These are phyloP conservation scores for Tenthredo distinguenda DNA, from an alignment of 2,888 invertebrate species.

Conservation along the genomic window DNA sequence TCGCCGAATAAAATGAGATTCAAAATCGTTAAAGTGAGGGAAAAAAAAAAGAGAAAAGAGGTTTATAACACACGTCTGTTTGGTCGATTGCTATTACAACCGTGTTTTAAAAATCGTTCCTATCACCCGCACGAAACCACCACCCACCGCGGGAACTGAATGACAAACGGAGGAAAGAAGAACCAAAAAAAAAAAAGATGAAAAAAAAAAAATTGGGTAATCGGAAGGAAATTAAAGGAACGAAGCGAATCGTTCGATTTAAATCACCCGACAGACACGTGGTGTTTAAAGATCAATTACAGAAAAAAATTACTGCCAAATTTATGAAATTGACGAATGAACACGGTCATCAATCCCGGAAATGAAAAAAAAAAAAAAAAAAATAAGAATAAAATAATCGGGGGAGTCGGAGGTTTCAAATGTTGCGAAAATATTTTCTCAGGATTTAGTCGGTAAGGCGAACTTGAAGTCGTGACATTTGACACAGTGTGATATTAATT, in stretches of 20 bases:
- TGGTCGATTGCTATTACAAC: slow-evolving; percentile 20
- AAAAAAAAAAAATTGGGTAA: background rate
- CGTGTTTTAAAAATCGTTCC: background rate
- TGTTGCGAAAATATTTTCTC: background rate
- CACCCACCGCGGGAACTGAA: background rate
- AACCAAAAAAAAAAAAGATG: background rate
- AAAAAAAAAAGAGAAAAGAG: background rate
- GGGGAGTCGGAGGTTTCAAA: background rate
- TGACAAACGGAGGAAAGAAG: background rate
- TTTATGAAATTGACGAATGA: background rate
- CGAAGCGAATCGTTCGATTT: background rate
- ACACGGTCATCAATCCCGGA: too few relatives aligned
- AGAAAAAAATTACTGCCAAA: background rate
- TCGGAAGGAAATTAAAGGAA: background rate
- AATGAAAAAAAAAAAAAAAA: too few relatives aligned
- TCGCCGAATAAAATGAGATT: background rate
- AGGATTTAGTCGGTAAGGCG: background rate
- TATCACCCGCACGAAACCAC: background rate
- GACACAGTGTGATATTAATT: slow-evolving; percentile 32
- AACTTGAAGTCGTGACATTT: background rate
- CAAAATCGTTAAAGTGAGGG: background rate
- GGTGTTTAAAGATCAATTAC: background rate
- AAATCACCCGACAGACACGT: background rate
- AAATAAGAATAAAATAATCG: too few relatives aligned
- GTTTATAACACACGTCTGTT: background rate